These are phyloP conservation scores for Enteromius trimaculatus DNA, from an alignment of 2,797 vertebrate genomes.

Conservation along the genomic window DNA sequence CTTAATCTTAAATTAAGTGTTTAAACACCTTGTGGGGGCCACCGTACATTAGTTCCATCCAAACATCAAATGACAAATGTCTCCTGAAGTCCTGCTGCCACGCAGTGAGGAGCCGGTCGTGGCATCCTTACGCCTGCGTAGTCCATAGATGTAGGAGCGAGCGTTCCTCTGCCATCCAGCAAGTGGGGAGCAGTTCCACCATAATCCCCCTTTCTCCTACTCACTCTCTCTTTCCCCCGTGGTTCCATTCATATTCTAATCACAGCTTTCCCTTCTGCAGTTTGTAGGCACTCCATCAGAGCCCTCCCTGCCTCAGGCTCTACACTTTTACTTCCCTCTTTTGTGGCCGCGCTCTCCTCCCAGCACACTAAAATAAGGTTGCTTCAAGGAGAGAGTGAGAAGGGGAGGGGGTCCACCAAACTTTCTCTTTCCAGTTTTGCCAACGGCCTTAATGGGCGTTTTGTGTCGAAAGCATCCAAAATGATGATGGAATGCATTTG, in stretches of 20 bases:
- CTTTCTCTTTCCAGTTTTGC: slow-evolving; percentile 32
- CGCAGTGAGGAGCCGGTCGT: slow-evolving; percentile 52
- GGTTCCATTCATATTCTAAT: slow-evolving; percentile 99
- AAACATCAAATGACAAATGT: slow-evolving; percentile 3
- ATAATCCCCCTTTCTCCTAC: slow-evolving; percentile 87
- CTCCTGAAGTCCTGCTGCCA: not conserved
- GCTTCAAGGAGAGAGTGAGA: slow-evolving; percentile 64
- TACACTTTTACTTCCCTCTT: slow-evolving; percentile 91
- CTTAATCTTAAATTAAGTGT: not conserved
- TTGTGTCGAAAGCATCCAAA: not conserved
- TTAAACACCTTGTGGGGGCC: not conserved
- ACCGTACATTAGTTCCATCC: not conserved
- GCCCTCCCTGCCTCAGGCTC: slow-evolving; percentile 85
- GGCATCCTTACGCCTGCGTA: slow-evolving; percentile 65
- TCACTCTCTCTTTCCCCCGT: slow-evolving; percentile 82
- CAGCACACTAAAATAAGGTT: slow-evolving; percentile 80
- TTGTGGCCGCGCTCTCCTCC: slow-evolving; percentile 83
- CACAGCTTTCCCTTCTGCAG: slow-evolving; percentile 98
- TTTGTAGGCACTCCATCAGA: slow-evolving; percentile 94
- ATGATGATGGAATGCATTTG: not conserved
- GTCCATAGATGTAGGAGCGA: slow-evolving; percentile 69
- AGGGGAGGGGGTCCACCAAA: slow-evolving; percentile 56
- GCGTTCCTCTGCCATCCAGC: slow-evolving; percentile 87
- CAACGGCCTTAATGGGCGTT: slow-evolving; percentile 12
- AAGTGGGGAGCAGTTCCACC: slow-evolving; percentile 92